Conservation (phyloP, 1,140 invertebrate genomes). For the Nasonia vitripennis region DNA sequence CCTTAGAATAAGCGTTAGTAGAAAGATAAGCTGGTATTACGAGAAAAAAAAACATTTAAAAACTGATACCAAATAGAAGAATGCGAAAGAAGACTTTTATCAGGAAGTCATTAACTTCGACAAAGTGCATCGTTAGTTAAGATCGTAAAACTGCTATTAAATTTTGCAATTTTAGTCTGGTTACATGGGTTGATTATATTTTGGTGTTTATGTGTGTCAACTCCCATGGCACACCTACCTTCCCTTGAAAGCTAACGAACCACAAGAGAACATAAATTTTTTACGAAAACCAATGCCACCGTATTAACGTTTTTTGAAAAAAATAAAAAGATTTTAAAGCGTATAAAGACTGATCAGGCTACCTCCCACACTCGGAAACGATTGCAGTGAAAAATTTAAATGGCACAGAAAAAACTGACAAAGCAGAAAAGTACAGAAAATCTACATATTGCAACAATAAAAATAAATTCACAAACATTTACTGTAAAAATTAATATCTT, state of each 20-base stretch:
- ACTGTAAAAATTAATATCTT: constrained; percentile 33
- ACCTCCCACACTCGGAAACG: constrained; percentile 37
- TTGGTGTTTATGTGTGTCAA: neutral
- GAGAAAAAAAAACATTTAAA: neutral
- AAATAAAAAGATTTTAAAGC: neutral
- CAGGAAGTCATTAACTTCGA: neutral
- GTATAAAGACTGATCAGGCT: neutral
- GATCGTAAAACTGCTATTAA: neutral
- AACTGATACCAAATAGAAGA: neutral
- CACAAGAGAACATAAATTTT: constrained; percentile 50
- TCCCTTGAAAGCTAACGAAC: constrained; percentile 49
- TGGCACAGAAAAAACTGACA: neutral
- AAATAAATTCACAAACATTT: constrained; percentile 39
- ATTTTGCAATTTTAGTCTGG: neutral
- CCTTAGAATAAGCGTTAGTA: constrained; percentile 15
- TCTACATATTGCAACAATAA: neutral
- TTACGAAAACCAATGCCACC: neutral
- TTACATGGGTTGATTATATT: neutral
- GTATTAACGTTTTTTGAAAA: neutral
- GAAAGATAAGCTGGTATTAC: neutral
- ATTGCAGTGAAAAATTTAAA: neutral
- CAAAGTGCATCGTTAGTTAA: neutral
- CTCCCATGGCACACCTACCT: constrained; percentile 42
- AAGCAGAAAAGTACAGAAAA: neutral
- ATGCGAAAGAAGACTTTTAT: neutral